Conservation (phyloP, 2,888 invertebrate species). For the Uropetala carovei region DNA sequence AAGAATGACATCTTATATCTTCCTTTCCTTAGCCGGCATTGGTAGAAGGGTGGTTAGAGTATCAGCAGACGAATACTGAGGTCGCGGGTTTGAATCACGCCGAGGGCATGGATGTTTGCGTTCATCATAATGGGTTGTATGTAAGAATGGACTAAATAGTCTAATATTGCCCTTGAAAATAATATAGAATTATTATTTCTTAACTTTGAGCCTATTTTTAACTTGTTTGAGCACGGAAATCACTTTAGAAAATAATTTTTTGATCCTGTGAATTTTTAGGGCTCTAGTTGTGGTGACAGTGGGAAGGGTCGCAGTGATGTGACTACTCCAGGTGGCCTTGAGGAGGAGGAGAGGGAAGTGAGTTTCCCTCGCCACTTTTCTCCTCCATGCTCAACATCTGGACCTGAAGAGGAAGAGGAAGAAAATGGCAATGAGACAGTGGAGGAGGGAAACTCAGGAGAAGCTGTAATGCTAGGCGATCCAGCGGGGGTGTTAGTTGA, state of each 20-base stretch:
- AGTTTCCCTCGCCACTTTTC: constrained; percentile 67
- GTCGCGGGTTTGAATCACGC: no score
- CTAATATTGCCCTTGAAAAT: no score
- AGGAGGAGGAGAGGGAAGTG: constrained; percentile 67
- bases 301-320: constrained; percentile 88
- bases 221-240: no score
- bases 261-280: constrained; percentile 74
- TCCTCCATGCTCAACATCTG: constrained; percentile 67
- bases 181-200: no score
- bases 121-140: no score
- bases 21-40: no score
- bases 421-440: constrained; percentile 73
- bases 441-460: constrained; percentile 71
- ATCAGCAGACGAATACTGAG: no score
- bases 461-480: constrained; percentile 65
- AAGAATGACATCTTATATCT: no score
- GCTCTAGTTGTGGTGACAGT: constrained; percentile 84
- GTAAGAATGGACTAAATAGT: no score
- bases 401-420: constrained; percentile 72
- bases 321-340: constrained; percentile 78
- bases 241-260: neutral
- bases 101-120: no score
- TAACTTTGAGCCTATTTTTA: no score
- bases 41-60: no score
- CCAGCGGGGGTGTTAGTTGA: constrained; percentile 73